Percentiles rank a stretch among this genome's conserved stretches.
Conservation (phyloP, 2,888 invertebrate genomes). For the Horisme vitalbata region DNA sequence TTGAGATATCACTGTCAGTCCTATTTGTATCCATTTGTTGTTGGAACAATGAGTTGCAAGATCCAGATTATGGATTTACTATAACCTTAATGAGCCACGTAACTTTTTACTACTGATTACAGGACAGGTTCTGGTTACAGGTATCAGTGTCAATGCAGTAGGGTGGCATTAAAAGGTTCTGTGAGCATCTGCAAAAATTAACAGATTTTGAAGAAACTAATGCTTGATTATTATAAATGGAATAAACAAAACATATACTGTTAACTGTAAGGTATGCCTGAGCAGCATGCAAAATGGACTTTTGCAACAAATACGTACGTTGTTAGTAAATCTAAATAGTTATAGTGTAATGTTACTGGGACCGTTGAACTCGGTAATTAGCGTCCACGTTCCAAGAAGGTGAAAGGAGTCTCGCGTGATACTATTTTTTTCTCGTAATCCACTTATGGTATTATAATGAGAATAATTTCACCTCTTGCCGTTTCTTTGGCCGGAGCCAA, state of each 20-base stretch:
- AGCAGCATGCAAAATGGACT: too few species aligned
- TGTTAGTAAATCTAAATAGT: conserved; percentile 34
- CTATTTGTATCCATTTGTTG: conserved; percentile 14
- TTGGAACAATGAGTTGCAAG: conserved; percentile 8
- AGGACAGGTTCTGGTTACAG: too few species aligned
- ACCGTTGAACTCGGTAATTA: conserved; percentile 64
- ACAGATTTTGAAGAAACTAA: too few species aligned
- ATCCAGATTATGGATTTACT: neutral
- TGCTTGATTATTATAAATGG: too few species aligned
- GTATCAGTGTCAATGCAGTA: too few species aligned
- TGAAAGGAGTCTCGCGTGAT: conserved; percentile 64
- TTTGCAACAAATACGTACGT: too few species aligned
- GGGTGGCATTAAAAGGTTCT: too few species aligned
- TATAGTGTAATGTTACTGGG: conserved; percentile 52
- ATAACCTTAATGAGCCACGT: too few species aligned
- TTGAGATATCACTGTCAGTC: conserved; percentile 24
- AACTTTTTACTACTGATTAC: too few species aligned
- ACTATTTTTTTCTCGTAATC: conserved; percentile 54
- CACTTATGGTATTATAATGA: conserved; percentile 62
- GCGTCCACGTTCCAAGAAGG: conserved; percentile 59
- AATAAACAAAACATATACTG: too few species aligned
- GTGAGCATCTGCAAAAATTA: too few species aligned
- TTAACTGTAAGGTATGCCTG: too few species aligned
- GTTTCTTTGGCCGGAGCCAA: conserved; percentile 60
- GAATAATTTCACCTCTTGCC: conserved; percentile 60